Evolutionary conservation across 2,888 invertebrate genomes (phyloP), one percentile per base, ranked within the genome.

Genomic region (Thereva nobilitata): DNA sequence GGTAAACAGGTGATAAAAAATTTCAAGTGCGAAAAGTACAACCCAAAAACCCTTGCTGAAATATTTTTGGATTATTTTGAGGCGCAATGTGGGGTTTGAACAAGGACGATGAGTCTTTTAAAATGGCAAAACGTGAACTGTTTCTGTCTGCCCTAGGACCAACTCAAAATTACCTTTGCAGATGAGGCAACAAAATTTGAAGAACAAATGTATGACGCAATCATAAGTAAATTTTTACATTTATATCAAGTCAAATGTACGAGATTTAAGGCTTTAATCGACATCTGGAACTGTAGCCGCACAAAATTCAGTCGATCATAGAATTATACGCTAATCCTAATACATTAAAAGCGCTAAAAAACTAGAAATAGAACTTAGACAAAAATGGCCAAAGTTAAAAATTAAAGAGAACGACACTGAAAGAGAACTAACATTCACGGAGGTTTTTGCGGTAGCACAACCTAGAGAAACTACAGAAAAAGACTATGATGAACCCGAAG

Each of bases 371-470:
- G 7, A 55, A 40, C 23, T 55, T 4, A 55, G 12, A 55, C 40
- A 55, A 40, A 55, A 35, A 41, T 55, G 40, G 55, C 55, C 55
- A 9, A 40, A 55, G 4, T 40, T 55, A 55, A 55, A 55, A 55
- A 55, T n/a, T 10, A 55, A 10, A 4, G 55, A 12, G n/a, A n/a
- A n/a, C n/a, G n/a, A n/a, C n/a, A n/a, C n/a, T n/a, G n/a, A n/a
- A n/a, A n/a, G n/a, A n/a, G 8, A 9, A 45, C 10, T 38, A 5
- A 37, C 9, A 37, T 55, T 55, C 6, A 41, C 35, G 10, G 55
- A 55, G 9, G 55, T 55, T 37, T 38, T 55, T 37, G 35, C 9
- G 5, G 55, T 55, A 4, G 40, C 55, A 37, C 38, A 37, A 6
- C 10, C 55, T 37, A 38, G 55, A 10, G 55, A 55, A 55, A 55